phyloP scores from a whole-genome alignment of 2,888 invertebrate genomes.

The Synergus gifuensis region DNA sequence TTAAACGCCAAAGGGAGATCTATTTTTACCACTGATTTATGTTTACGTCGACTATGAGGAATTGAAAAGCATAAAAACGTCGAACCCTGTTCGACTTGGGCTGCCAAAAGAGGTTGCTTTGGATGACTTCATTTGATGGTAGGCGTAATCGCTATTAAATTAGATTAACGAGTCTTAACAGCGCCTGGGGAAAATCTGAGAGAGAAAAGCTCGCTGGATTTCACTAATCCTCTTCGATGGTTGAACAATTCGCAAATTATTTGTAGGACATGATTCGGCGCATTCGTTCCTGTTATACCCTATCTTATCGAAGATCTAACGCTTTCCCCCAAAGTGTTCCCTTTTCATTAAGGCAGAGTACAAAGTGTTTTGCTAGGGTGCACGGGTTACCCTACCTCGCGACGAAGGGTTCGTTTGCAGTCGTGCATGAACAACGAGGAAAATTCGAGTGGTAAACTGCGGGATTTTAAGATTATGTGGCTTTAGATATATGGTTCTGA shows the following conservation, averaged over 20 bases:
- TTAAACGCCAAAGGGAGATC: slow-evolving; percentile 41
- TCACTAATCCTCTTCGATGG: slow-evolving; percentile 32
- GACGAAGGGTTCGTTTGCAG: slow-evolving; percentile 37
- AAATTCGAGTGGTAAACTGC: slow-evolving; percentile 8
- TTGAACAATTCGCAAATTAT: slow-evolving; percentile 55
- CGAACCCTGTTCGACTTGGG: neutral
- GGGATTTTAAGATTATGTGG: slow-evolving; percentile 23
- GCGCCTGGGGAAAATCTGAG: slow-evolving; percentile 7
- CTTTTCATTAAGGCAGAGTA: slow-evolving; percentile 44
- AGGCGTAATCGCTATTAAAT: neutral
- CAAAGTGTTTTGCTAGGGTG: slow-evolving; percentile 40
- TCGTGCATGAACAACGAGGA: slow-evolving; percentile 35
- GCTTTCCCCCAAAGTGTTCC: slow-evolving; percentile 50
- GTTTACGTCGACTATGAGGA: slow-evolving; percentile 47
- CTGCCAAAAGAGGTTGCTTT: neutral
- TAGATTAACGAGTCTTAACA: slow-evolving; percentile 9
- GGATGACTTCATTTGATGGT: slow-evolving; percentile 10
- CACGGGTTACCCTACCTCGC: slow-evolving; percentile 30
- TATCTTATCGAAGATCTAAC: slow-evolving; percentile 63
- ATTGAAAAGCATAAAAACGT: slow-evolving; percentile 27
- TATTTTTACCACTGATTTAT: slow-evolving; percentile 50
- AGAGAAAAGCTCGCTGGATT: slow-evolving; percentile 18
- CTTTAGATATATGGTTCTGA: slow-evolving; percentile 5
- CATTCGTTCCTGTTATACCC: slow-evolving; percentile 53
- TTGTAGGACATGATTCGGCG: slow-evolving; percentile 64